Percentiles rank a stretch among this genome's conserved stretches.
phyloP scores from a whole-genome alignment of 2,888 invertebrate genomes.

The Machimus atricapillus region DNA sequence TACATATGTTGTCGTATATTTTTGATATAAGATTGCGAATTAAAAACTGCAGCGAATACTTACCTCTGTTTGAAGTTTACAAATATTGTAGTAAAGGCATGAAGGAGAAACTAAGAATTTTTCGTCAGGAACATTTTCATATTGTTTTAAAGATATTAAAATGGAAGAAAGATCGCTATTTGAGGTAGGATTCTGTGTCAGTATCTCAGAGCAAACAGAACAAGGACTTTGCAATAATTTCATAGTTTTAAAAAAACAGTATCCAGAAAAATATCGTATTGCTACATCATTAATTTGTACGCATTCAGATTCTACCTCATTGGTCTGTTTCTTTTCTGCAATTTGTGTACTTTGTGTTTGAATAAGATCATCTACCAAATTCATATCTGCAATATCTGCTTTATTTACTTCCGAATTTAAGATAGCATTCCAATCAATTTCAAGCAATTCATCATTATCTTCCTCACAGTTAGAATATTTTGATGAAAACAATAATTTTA shows the following conservation, averaged over 20 bases:
- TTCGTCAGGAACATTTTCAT: not conserved
- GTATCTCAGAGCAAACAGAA: not conserved
- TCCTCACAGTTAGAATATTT: conserved; percentile 20
- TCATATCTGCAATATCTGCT: not conserved
- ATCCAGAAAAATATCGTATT: conserved; percentile 15
- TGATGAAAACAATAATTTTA: conserved; percentile 33
- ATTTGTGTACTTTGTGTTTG: not conserved
- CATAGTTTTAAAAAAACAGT: conserved; percentile 32
- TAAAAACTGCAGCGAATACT: not conserved
- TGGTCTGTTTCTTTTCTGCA: too few species aligned
- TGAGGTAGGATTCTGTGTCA: not conserved
- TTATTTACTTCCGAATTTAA: not conserved
- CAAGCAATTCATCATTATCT: conserved; percentile 19
- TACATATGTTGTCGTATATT: too few species aligned
- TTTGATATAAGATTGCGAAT: not conserved
- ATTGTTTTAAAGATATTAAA: not conserved
- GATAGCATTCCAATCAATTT: conserved; percentile 28
- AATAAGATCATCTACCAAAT: not conserved
- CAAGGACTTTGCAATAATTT: not conserved
- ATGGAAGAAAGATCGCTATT: not conserved
- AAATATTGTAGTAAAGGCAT: conserved; percentile 3
- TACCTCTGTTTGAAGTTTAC: not conserved
- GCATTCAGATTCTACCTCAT: not conserved
- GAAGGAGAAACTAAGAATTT: not conserved
- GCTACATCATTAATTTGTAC: not conserved